Conservation (phyloP, 2,113 vertebrate genomes). For the Ochotona princeps region DNA sequence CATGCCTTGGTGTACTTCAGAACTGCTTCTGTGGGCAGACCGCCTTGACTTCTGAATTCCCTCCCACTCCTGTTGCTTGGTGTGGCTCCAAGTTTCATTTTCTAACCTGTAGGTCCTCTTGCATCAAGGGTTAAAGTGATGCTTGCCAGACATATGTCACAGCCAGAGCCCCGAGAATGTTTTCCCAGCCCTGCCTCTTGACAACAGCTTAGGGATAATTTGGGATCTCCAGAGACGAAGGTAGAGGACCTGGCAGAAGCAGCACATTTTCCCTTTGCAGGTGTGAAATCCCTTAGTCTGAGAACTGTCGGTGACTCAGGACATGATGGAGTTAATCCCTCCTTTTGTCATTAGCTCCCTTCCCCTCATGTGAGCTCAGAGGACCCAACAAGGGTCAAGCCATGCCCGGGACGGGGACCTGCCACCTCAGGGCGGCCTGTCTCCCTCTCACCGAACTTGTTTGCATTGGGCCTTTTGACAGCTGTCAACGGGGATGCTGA, state of each 20-base stretch:
- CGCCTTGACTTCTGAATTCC: neutral
- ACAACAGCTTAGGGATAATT: neutral
- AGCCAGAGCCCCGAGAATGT: neutral
- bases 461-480: neutral
- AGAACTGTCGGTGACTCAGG: neutral
- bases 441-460: fast-evolving
- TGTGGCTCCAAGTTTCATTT: neutral
- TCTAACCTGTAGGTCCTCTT: neutral
- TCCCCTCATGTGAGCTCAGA: neutral
- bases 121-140: neutral
- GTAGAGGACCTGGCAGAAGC: neutral
- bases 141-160: neutral
- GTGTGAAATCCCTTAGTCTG: neutral
- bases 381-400: neutral
- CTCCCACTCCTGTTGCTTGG: neutral
- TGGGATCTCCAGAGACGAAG: neutral
- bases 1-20: neutral
- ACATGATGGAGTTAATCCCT: neutral
- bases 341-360: neutral
- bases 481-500: neutral
- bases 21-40: neutral
- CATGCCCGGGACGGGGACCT: neutral
- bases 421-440: neutral
- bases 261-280: neutral
- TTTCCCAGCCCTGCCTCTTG: neutral